Conservation (phyloP, 2,888 invertebrate species). For the Cephus nigrinus region DNA sequence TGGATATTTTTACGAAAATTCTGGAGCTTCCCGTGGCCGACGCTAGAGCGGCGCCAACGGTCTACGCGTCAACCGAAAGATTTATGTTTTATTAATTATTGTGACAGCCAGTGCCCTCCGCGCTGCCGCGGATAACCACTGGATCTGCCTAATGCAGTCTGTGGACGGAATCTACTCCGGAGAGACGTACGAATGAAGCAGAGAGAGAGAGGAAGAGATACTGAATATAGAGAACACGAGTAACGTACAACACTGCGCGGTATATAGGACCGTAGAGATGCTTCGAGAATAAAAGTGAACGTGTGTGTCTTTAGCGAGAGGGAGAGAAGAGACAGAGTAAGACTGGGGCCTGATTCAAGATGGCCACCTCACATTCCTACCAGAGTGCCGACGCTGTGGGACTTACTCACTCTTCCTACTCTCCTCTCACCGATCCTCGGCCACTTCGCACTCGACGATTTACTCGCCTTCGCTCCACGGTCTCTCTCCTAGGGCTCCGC, state of each 20-base stretch:
- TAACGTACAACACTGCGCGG: constrained; percentile 17
- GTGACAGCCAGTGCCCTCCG: constrained; percentile 37
- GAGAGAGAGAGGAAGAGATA: constrained; percentile 2
- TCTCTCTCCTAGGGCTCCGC: not conserved
- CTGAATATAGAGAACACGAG: constrained; percentile 22
- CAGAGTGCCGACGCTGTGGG: constrained; percentile 18
- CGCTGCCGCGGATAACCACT: constrained; percentile 8
- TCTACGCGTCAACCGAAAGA: constrained; percentile 27
- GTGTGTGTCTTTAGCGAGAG: constrained; percentile 16
- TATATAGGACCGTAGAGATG: constrained; percentile 4
- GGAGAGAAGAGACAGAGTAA: constrained; percentile 36
- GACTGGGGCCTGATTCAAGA: constrained; percentile 52
- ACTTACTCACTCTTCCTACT: constrained; percentile 19
- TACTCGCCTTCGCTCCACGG: constrained; percentile 21
- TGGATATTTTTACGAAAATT: no score
- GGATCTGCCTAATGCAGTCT: no score
- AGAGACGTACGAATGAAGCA: constrained; percentile 12
- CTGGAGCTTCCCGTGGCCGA: no score
- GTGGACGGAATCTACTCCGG: no score
- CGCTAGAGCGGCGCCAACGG: no score
- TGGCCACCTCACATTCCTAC: constrained; percentile 62
- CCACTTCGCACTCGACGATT: constrained; percentile 5
- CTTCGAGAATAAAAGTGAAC: constrained; percentile 16
- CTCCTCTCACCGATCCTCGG: not conserved
- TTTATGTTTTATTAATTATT: constrained; percentile 58